Conservation (phyloP, 1,140 invertebrate genomes). For the Eurosta solidaginis region DNA sequence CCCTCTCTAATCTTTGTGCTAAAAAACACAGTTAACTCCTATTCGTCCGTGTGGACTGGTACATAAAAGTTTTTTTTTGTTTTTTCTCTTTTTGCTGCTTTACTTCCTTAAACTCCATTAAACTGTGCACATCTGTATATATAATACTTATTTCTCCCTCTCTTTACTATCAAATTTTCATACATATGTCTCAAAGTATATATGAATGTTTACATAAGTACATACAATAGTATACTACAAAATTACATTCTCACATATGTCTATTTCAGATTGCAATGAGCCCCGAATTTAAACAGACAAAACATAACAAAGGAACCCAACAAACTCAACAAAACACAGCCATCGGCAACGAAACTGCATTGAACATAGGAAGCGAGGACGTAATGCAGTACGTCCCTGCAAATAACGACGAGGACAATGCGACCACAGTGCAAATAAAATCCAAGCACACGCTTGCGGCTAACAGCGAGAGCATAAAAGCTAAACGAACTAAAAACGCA, state of each 20-base stretch:
- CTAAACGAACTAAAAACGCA: conserved; percentile 6
- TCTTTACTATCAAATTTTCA: too few relatives aligned
- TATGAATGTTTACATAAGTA: too few relatives aligned
- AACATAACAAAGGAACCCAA: not conserved
- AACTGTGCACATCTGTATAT: too few relatives aligned
- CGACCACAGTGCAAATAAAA: conserved; percentile 6
- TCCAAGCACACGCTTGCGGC: conserved; percentile 20
- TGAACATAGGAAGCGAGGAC: not conserved
- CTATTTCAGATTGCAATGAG: not conserved
- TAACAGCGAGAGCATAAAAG: not conserved
- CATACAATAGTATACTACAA: not conserved
- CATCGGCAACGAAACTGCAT: conserved; percentile 16
- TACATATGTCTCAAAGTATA: too few relatives aligned
- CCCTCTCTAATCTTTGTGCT: too few relatives aligned
- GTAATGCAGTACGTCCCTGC: not conserved
- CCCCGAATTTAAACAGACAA: not conserved
- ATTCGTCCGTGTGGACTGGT: too few relatives aligned
- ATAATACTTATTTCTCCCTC: too few relatives aligned
- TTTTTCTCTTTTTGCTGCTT: too few relatives aligned
- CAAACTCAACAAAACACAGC: not conserved
- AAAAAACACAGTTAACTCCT: too few relatives aligned
- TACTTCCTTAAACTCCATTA: too few relatives aligned
- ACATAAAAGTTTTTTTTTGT: too few relatives aligned
- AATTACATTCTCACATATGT: not conserved
- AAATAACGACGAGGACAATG: conserved; percentile 1